Base-by-base conservation (phyloP, 2,113 vertebrate species). In the Corvus hawaiiensis region DNA sequence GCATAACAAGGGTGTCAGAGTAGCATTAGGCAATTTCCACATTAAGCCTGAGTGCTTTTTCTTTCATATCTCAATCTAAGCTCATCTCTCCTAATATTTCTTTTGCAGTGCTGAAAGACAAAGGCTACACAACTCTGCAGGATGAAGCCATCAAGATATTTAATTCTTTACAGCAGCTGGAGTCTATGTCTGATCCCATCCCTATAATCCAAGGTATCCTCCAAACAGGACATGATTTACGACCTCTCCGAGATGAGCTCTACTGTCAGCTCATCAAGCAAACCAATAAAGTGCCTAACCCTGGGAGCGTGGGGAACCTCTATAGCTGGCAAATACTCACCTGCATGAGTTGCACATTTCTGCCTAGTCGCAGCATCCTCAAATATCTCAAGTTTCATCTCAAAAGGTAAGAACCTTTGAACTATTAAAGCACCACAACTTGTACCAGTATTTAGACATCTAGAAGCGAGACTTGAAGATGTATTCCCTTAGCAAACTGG, bases 181-280 rank as follows among this genome's bases (percentile, higher is more conserved):
- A 99, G 72, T 98, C 98, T 26, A 97, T 98, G 97, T 96, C 98
- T 1, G 99, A 99, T 96, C 98, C 99, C 3, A 97, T 99, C 61
- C 98, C 99, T 33, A 97, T 99, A 92, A 99, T 99, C 97, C 99
- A 99, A 96, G 98, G 98, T 37, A 95, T 99, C 84, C 98, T 99
- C 28, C 99, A 99, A 97, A 99, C 99, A 0, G 99, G 98, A 35
- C 99, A 99, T 24, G 99, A 99, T 97, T 98, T 99, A 28, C 97
- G 98, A 43, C 98, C 98, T 1, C 98, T 99, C 73, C 98, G 99
- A 37, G 99, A 99, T 56, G 99, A 99, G 96, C 98, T 99, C 35
- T 99, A 99, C 97, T 99, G 99, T 83, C 99, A 99, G 97, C 99
- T 99, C 66, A 97, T 99, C 96, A 99, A 99, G 61, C 99, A 99